These are phyloP conservation scores for Sinelater perroti DNA, from an alignment of 2,888 invertebrate species.

Conservation along the genomic window DNA sequence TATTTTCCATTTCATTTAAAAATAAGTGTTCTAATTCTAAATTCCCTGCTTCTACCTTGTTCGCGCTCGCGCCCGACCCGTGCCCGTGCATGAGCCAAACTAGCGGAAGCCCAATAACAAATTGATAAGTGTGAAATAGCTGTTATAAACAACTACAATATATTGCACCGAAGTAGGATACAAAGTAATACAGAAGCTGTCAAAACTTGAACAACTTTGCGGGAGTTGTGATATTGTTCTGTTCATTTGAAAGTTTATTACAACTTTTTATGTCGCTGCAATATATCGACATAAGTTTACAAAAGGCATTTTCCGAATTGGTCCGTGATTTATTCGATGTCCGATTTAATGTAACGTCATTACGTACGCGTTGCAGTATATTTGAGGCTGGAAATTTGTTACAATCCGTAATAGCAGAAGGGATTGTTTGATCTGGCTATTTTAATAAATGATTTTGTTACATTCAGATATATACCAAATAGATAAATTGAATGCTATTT, in stretches of 20 bases:
- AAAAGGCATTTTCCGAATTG: too few relatives aligned
- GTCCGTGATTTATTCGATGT: too few relatives aligned
- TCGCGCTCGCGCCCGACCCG: neutral
- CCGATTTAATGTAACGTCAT: too few relatives aligned
- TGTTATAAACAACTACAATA: constrained; percentile 31
- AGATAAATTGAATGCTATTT: too few relatives aligned
- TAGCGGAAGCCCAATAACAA: constrained; percentile 21
- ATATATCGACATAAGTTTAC: too few relatives aligned
- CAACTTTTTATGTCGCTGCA: constrained; percentile 15
- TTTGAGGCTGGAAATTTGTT: too few relatives aligned
- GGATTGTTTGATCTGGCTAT: too few relatives aligned
- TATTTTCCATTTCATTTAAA: neutral
- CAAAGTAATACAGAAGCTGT: constrained; percentile 33
- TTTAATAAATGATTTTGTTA: too few relatives aligned
- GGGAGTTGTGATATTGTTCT: constrained; percentile 29
- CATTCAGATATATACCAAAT: too few relatives aligned
- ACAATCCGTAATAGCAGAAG: too few relatives aligned
- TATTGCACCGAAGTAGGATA: constrained; percentile 28
- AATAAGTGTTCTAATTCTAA: neutral
- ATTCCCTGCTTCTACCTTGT: neutral
- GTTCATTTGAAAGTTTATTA: constrained; percentile 32
- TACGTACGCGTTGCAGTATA: too few relatives aligned
- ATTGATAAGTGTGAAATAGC: constrained; percentile 29
- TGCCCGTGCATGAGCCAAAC: constrained; percentile 10
- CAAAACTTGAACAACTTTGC: constrained; percentile 32